phyloP scores from a whole-genome alignment of 1,140 invertebrate genomes.

The Nasonia longicornis region DNA sequence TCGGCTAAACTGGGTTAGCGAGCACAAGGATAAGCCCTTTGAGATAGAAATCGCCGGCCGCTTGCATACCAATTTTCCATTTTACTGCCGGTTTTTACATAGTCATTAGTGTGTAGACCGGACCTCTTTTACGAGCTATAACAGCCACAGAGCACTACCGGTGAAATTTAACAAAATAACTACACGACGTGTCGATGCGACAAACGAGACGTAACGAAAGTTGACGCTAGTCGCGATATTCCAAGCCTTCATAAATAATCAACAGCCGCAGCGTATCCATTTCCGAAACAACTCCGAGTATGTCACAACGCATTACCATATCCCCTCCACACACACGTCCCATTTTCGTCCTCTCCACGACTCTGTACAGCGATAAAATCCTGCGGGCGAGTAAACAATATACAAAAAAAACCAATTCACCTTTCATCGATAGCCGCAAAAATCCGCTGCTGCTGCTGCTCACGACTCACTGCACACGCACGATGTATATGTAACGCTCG shows the following conservation, averaged over 20 bases:
- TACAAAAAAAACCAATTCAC: too few species aligned
- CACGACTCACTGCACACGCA: too few species aligned
- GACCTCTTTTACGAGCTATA: not conserved
- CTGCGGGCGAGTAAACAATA: too few species aligned
- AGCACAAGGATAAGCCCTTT: conserved; percentile 3
- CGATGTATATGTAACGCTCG: not conserved
- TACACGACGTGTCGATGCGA: too few species aligned
- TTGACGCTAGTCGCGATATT: too few species aligned
- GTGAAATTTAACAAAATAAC: too few species aligned
- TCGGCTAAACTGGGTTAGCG: conserved; percentile 20
- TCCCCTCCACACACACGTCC: not conserved
- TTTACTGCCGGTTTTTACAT: not conserved
- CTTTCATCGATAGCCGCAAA: too few species aligned
- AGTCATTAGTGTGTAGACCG: not conserved
- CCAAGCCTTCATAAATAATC: not conserved
- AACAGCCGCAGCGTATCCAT: not conserved
- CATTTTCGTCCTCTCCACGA: not conserved
- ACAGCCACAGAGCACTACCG: too few species aligned
- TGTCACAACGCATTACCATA: not conserved
- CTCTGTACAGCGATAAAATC: too few species aligned
- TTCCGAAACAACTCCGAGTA: not conserved
- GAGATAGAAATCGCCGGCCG: not conserved
- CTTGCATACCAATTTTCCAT: not conserved
- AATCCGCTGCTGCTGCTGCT: too few species aligned
- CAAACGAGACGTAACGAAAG: too few species aligned